Conservation (phyloP, 2,797 vertebrate species). For the Sphenodon punctatus region DNA sequence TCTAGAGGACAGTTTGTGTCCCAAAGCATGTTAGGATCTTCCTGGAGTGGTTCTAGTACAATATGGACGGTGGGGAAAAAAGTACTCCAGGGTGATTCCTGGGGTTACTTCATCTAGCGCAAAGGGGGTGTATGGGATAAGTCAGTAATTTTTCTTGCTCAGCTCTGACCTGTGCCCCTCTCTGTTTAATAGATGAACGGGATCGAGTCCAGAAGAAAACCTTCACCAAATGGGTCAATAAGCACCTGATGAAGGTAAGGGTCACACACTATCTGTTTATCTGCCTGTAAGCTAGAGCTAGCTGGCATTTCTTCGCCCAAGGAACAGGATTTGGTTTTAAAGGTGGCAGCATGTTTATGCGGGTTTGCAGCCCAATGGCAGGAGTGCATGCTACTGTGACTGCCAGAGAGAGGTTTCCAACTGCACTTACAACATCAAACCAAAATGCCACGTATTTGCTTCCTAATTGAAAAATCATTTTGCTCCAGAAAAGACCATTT, state of each 20-base stretch:
- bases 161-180: too few relatives aligned
- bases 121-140: too few relatives aligned
- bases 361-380: not conserved
- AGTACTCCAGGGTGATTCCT: too few relatives aligned
- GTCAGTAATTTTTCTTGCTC: too few relatives aligned
- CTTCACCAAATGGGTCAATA: conserved; percentile 99
- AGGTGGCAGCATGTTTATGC: not conserved
- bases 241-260: conserved; percentile 97
- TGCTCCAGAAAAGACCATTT: not conserved
- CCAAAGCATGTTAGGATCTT: too few relatives aligned
- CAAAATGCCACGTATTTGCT: rapidly evolving
- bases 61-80: too few relatives aligned
- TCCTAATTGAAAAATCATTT: not conserved
- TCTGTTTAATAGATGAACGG: conserved; percentile 88
- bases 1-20: too few relatives aligned
- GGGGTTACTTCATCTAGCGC: too few relatives aligned
- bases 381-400: not conserved
- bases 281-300: too few relatives aligned
- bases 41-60: too few relatives aligned
- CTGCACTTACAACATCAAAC: not conserved
- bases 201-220: conserved; percentile 99
- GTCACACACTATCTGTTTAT: rapidly evolving
- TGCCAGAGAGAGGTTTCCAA: conserved; percentile 41
- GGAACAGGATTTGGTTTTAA: not conserved
- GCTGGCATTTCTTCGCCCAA: not conserved